Evolutionary conservation across 2,113 vertebrate species (phyloP).

Genomic region (Equus quagga): DNA sequence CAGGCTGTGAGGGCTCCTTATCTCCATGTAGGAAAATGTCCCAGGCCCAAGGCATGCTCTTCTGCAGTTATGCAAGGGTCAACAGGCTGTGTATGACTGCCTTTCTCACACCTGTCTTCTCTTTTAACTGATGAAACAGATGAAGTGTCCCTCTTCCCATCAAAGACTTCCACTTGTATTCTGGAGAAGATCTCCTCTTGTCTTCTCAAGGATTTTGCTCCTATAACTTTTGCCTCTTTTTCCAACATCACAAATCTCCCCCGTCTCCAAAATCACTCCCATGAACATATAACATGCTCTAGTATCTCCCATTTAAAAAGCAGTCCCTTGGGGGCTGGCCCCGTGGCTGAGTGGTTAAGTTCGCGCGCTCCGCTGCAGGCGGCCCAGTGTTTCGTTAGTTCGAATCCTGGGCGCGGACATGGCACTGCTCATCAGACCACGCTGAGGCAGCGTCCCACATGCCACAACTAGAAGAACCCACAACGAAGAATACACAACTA

Average conservation of each 20-base stretch:
- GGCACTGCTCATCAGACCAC: too few relatives aligned
- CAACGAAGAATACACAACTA: too few relatives aligned
- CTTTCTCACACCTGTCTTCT: neutral
- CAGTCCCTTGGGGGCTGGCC: neutral
- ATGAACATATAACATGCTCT: neutral
- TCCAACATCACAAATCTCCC: neutral
- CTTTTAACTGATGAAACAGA: conserved; percentile 14
- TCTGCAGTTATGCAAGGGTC: neutral
- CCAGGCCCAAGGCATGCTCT: neutral
- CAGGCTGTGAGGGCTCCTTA: neutral
- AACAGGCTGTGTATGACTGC: neutral
- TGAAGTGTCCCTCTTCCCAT: neutral
- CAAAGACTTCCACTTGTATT: neutral
- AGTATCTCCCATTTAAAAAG: neutral
- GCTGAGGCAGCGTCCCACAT: too few relatives aligned
- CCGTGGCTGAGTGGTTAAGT: too few relatives aligned
- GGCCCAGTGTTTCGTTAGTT: too few relatives aligned
- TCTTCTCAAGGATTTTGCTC: conserved; percentile 29
- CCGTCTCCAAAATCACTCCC: neutral
- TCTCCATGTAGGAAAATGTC: neutral
- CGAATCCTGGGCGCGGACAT: too few relatives aligned
- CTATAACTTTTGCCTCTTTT: conserved; percentile 15
- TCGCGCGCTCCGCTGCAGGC: too few relatives aligned
- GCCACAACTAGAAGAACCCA: too few relatives aligned
- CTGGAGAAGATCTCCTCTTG: neutral